Evolutionary conservation across 2,888 invertebrate genomes (phyloP).

Genomic region (Oscheius sp.): DNA sequence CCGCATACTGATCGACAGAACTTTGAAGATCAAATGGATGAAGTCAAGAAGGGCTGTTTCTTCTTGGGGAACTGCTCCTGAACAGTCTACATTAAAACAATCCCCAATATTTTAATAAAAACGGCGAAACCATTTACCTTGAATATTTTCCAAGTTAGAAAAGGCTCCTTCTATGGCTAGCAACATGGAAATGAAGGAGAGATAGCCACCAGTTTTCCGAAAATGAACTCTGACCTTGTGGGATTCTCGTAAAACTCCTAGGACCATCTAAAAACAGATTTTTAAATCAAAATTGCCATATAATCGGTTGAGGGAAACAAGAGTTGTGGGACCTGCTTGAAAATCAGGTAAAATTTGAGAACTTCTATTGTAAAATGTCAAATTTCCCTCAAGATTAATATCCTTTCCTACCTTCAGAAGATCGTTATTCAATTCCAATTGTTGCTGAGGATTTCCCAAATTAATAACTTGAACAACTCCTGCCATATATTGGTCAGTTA

Average conservation of each 20-base stretch:
- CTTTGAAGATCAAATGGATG: constrained; percentile 68
- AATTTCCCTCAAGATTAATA: constrained; percentile 4
- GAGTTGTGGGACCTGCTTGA: no score
- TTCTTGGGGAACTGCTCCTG: constrained; percentile 37
- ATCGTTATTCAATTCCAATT: constrained; percentile 87
- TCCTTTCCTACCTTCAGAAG: constrained; percentile 82
- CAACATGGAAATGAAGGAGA: constrained; percentile 94
- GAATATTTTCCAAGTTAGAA: constrained; percentile 23
- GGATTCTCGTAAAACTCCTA: constrained; percentile 83
- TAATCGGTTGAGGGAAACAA: no score
- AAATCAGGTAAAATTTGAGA: no score
- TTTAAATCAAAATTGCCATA: not conserved
- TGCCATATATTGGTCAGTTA: constrained; percentile 66
- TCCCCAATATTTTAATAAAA: not conserved
- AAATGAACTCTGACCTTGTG: constrained; percentile 96
- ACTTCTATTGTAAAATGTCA: no score
- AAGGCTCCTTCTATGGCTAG: constrained; percentile 85
- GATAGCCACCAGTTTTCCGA: constrained; percentile 96
- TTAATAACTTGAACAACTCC: constrained; percentile 78
- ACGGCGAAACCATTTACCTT: not conserved
- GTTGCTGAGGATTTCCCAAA: constrained; percentile 87
- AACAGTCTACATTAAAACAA: not conserved
- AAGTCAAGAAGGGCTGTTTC: constrained; percentile 59
- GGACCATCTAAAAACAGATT: constrained; percentile 44
- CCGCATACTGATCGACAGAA: constrained; percentile 92